A percentile compares a stretch with the other conserved stretches of the same genome.
phyloP scores from a whole-genome alignment of 2,113 vertebrate species.

The Paradisaea rubra region DNA sequence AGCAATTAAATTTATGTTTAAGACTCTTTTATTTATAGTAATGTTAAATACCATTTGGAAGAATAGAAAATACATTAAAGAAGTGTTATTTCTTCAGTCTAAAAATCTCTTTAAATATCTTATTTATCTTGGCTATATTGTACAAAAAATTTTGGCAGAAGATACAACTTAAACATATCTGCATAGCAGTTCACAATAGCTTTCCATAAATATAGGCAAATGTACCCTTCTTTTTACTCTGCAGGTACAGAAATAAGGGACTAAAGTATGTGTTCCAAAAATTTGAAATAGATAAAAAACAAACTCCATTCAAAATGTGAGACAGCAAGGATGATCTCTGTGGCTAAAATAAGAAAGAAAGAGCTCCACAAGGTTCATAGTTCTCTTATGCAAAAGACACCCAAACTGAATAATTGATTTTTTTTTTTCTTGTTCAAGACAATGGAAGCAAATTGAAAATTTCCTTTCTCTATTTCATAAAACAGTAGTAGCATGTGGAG shows the following conservation, averaged over 20 bases:
- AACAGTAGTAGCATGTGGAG: not conserved
- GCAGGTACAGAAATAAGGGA: not conserved
- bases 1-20: not conserved
- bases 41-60: not conserved
- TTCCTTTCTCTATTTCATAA: not conserved
- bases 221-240: not conserved
- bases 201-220: not conserved
- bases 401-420: not conserved
- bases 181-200: not conserved
- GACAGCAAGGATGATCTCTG: not conserved
- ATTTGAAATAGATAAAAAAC: not conserved
- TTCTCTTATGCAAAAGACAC: not conserved
- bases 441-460: not conserved
- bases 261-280: not conserved
- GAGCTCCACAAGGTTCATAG: not conserved
- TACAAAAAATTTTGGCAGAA: not conserved
- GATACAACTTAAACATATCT: not conserved
- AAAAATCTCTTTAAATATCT: not conserved
- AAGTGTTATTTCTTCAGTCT: not conserved
- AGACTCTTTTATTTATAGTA: not conserved
- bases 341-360: not conserved
- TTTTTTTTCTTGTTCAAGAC: not conserved
- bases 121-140: not conserved
- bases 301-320: not conserved
- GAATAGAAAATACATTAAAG: not conserved